Conservation (phyloP, 2,113 vertebrate species). For the Sceloporus undulatus region DNA sequence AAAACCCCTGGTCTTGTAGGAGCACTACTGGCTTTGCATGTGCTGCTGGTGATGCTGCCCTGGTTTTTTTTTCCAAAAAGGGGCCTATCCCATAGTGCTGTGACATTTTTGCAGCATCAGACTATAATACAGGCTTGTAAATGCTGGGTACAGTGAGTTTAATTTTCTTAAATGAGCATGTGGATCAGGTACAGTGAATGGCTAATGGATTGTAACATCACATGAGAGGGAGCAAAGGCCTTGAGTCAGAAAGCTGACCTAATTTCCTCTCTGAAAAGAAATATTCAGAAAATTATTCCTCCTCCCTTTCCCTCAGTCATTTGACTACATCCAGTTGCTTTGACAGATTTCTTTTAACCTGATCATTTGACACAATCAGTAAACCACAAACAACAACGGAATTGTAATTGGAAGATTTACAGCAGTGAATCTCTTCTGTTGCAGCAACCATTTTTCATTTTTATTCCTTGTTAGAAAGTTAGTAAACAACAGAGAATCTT, state of each 20-base stretch:
- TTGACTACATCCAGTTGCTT: constrained; percentile 45
- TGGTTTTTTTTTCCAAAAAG: not conserved
- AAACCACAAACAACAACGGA: constrained; percentile 60
- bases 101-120: constrained; percentile 3
- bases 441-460: constrained; percentile 44
- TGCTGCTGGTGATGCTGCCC: not conserved
- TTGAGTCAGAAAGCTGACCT: constrained; percentile 39
- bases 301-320: constrained; percentile 16
- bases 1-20: not conserved
- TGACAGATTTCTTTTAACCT: constrained; percentile 45
- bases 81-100: not conserved
- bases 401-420: constrained; percentile 61
- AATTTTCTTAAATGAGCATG: rapidly evolving
- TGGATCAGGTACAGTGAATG: rapidly evolving
- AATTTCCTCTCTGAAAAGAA: constrained; percentile 34
- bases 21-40: not conserved
- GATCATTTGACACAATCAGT: constrained; percentile 54
- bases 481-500: constrained; percentile 8
- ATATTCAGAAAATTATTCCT: constrained; percentile 14
- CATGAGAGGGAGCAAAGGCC: constrained; percentile 27
- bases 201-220: not conserved
- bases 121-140: not conserved
- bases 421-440: constrained; percentile 43
- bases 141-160: not conserved
- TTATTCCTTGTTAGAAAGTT: constrained; percentile 19